Evolutionary conservation across 2,888 invertebrate species (phyloP).

Genomic region (Atethmia centrago): DNA sequence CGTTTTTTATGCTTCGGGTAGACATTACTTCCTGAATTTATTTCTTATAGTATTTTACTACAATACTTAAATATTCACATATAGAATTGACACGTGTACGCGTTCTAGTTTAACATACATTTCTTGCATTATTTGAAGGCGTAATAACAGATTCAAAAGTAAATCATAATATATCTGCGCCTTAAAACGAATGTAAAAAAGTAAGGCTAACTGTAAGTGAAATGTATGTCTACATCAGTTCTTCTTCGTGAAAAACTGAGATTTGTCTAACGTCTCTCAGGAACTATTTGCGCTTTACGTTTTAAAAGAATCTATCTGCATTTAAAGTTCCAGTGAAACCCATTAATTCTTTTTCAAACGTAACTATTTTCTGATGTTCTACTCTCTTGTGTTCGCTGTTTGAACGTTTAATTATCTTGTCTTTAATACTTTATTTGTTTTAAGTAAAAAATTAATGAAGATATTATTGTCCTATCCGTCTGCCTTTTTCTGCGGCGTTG

Average conservation of each 20-base stretch:
- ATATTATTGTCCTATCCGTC: neutral
- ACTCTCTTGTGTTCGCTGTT: constrained; percentile 31
- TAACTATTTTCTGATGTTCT: constrained; percentile 23
- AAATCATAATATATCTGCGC: no score
- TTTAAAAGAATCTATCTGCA: constrained; percentile 45
- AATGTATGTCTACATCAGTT: neutral
- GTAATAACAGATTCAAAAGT: no score
- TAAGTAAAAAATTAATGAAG: neutral
- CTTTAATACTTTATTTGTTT: neutral
- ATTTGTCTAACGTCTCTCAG: constrained; percentile 34
- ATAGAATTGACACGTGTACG: no score
- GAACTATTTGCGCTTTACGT: constrained; percentile 35
- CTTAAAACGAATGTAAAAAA: neutral
- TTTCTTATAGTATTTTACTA: no score
- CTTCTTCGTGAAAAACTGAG: constrained; percentile 14
- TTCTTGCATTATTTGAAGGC: no score
- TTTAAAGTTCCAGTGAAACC: constrained; percentile 50
- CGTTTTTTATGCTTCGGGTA: no score
- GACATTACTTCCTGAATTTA: no score
- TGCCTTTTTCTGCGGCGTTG: neutral
- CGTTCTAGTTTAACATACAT: no score
- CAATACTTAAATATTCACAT: no score
- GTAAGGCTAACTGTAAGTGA: neutral
- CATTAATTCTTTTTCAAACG: constrained; percentile 41
- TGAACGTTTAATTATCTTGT: constrained; percentile 23